Conservation (phyloP, 1,140 invertebrate genomes). For the Zophobas atratus region DNA sequence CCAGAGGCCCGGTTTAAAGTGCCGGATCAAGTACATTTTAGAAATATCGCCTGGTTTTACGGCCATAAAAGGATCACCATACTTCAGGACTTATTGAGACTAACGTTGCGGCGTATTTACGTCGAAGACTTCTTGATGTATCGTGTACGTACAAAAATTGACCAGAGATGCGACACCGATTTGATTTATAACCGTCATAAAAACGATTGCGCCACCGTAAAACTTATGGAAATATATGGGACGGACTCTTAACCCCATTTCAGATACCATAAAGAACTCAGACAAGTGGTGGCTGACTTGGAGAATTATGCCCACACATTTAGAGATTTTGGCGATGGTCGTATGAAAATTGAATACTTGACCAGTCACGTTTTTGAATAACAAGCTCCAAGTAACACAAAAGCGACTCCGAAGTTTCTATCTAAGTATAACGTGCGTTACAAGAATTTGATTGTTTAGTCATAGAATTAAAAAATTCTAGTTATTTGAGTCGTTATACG, state of each 20-base stretch:
- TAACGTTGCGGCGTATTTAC: conserved; percentile 32
- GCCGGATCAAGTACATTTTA: conserved; percentile 45
- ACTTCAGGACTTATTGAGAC: conserved; percentile 43
- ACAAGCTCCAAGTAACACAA: too few relatives aligned
- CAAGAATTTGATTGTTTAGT: too few relatives aligned
- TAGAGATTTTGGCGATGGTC: too few relatives aligned
- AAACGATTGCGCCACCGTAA: conserved; percentile 31
- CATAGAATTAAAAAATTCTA: too few relatives aligned
- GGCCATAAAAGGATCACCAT: conserved; percentile 47
- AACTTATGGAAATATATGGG: conserved; percentile 35
- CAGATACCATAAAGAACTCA: conserved; percentile 12
- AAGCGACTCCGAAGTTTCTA: too few relatives aligned
- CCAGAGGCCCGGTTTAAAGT: conserved; percentile 45
- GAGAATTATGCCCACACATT: conserved; percentile 1
- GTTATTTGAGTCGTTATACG: too few relatives aligned
- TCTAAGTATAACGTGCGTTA: too few relatives aligned
- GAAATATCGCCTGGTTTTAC: conserved; percentile 46
- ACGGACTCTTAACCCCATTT: conserved; percentile 20
- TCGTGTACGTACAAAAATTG: conserved; percentile 26
- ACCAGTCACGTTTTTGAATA: too few relatives aligned
- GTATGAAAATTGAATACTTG: too few relatives aligned
- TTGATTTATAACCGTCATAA: conserved; percentile 20
- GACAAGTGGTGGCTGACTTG: not conserved
- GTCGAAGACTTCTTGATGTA: conserved; percentile 22
- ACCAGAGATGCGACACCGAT: conserved; percentile 25